These are phyloP conservation scores for Nematostella vectensis DNA, from an alignment of 92 coral and sea anemone genomes.

Conservation along the genomic window DNA sequence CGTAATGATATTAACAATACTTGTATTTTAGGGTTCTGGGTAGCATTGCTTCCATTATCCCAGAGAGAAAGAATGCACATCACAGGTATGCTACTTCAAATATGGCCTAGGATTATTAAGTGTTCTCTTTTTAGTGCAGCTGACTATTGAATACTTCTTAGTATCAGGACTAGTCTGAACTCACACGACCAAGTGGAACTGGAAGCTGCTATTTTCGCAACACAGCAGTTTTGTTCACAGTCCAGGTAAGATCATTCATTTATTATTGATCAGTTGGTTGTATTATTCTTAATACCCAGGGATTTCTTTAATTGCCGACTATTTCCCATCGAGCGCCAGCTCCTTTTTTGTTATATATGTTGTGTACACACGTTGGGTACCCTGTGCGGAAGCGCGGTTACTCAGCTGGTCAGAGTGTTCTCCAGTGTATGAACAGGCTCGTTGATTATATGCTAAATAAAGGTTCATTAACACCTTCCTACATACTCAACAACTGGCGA, in stretches of 20 bases:
- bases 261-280: neutral
- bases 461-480: no score
- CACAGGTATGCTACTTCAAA: constrained; percentile 59
- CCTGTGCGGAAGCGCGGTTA: no score
- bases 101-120: no score
- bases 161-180: constrained; percentile 87
- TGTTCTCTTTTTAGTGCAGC: no score
- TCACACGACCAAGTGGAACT: constrained; percentile 94
- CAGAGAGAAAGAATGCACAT: constrained; percentile 94
- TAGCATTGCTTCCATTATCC: constrained; percentile 83
- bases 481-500: no score
- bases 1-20: no score
- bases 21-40: constrained; percentile 72
- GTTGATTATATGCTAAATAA: no score
- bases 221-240: constrained; percentile 86
- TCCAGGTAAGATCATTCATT: constrained; percentile 66
- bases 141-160: no score
- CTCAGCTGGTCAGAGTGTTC: no score
- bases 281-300: no score
- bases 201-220: constrained; percentile 94
- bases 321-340: neutral
- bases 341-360: neutral
- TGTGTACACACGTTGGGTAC: no score
- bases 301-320: neutral
- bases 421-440: no score